A percentile compares a stretch with the other conserved stretches of the same genome.
Conservation (phyloP, 2,113 vertebrate species). For the Trachemys scripta region DNA sequence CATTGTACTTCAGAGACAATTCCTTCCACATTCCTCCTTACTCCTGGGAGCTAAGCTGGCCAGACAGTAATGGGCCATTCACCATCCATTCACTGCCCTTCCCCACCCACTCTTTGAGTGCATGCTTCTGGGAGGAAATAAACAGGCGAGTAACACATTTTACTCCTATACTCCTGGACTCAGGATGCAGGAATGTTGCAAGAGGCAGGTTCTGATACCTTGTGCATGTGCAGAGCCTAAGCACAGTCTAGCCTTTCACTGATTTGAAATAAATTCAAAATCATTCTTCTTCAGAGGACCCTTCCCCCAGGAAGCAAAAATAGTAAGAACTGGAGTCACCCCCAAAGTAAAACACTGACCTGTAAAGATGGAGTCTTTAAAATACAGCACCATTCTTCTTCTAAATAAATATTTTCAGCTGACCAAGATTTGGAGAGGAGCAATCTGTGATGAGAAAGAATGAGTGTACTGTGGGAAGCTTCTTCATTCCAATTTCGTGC, state of each 20-base stretch:
- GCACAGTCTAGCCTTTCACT: not conserved
- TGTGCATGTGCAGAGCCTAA: not conserved
- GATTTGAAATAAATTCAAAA: slow-evolving; percentile 26
- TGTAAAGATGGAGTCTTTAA: not conserved
- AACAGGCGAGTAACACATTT: not conserved
- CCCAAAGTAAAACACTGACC: not conserved
- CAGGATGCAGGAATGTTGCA: not conserved
- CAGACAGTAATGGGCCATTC: not conserved
- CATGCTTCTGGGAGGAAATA: not conserved
- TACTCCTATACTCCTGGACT: not conserved
- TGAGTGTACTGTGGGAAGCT: fast-evolving
- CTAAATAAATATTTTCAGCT: not conserved
- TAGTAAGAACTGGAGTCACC: not conserved
- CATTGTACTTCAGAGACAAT: not conserved
- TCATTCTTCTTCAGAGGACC: not conserved
- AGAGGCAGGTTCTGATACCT: not conserved
- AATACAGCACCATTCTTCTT: not conserved
- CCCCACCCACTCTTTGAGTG: not conserved
- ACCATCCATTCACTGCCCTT: not conserved
- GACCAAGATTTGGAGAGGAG: not conserved
- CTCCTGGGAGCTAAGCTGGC: not conserved
- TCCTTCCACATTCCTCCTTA: not conserved
- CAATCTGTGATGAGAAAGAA: fast-evolving
- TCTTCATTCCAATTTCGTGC: not conserved
- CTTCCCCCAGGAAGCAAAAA: not conserved